Base-by-base conservation (phyloP, 2,888 invertebrate species). In the Drosophila monieri region DNA sequence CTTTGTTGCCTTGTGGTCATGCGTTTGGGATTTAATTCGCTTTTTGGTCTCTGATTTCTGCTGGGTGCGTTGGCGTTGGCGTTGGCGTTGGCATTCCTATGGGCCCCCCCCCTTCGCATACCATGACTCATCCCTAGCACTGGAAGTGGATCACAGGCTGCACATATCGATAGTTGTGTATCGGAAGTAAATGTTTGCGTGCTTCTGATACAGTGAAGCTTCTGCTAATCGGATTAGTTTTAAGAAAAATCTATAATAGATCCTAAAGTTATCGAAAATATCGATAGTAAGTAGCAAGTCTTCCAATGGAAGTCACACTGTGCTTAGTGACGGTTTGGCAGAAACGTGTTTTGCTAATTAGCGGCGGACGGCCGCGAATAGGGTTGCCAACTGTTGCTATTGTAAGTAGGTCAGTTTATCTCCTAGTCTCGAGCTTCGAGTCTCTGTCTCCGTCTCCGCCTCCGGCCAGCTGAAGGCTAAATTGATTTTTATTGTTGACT, bases 321-420 rank as follows among this genome's bases (percentile, higher is more conserved):
- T n/a, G n/a, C 1, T 1, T 27, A 6, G n/a, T n/a, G n/a, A n/a
- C 35, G 35, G 2, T n/a, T 35, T 35, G 35, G 35, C 1, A 6
- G 52, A 55, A 68, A 67, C 80, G 75, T 77, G 80, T 73, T 68
- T 73, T 39, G 51, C 73, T 73, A 73, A 84, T 84, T 80, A 80
- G 73, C 78, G 69, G 51, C 46, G 44, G 48, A 51, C 35, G 35
- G 35, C n/a, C 59, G 21, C 39, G 47, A 27, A 8, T 59, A 67
- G 49, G 49, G 56, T 57, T 56, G 56, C 64, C 70, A 70, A 62
- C 55, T 57, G 58, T 67, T 67, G 67, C 67, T 48, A 18, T 27
- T 27, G 27, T 30, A 80, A 80, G 75, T 80, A 80, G 80, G 85
- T 80, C 85, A 80, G 85, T 75, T 80, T 80, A 78, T 53, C 69